Base-by-base conservation (phyloP, 1,140 invertebrate genomes). In the Protaetia brevitarsis region DNA sequence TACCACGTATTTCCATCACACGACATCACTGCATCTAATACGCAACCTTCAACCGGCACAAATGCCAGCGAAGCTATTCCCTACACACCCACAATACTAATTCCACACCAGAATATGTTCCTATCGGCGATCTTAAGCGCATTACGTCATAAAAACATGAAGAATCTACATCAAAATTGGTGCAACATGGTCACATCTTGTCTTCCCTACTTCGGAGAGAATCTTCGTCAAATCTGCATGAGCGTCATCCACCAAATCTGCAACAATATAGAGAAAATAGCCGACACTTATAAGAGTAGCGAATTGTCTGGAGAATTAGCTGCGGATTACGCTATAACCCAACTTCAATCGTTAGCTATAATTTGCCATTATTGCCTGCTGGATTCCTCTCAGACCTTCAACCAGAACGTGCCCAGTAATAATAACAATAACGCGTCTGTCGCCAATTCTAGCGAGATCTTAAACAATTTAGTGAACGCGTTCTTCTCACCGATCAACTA, bases 21-120 rank as follows among this genome's bases (percentile, higher is more conserved):
- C 58, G 51, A 66, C n/a, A 31, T 2, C 29, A 10, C 41, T 30
- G 3, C 56, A 3, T n/a, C n/a, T n/a, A 66, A 13, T 60, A 69
- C 23, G 78, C 79, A 58, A 76, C 78, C 34, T 76, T 73, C 37
- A 71, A 72, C 65, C 13, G 27, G 68, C 30, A 72, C 78, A 8
- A 79, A 81, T 61, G 76, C 72, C 23, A 79, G 78, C 30, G 80
- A 76, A 67, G 79, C 82, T 70, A 79, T 87, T 1, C 86, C 87
- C 69, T 90, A 89, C 70, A 74, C 87, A 56, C 81, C 84, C 66
- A 88, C 87, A 27, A 82, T 87, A 34, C 76, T 87, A 26, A 88
- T 93, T 68, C 87, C 89, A 30, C 87, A 92, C 72, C 93, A 96
- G 77, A 86, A 91, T 16, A 92, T 96, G 86, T 95, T 97, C 75